Conservation (phyloP, 2,888 invertebrate genomes). For the Dioctria linearis region DNA sequence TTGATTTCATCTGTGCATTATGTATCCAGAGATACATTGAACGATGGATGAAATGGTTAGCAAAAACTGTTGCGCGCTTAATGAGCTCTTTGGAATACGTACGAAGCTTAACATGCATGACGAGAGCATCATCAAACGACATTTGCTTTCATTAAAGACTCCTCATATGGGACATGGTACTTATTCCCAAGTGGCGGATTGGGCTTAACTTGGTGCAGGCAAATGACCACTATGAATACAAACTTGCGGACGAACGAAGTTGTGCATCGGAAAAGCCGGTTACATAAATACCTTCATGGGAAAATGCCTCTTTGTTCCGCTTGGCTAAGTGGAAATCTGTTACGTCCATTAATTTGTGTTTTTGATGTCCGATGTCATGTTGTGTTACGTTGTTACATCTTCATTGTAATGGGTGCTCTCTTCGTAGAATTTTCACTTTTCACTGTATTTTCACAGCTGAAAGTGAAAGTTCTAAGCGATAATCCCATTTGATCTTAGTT, state of each 20-base stretch:
- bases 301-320: conserved; percentile 51
- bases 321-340: conserved; percentile 48
- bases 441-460: neutral
- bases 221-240: conserved; percentile 22
- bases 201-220: neutral
- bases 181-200: neutral
- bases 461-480: conserved; percentile 45
- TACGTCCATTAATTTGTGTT: conserved; percentile 40
- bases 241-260: neutral
- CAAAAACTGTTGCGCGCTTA: conserved; percentile 49
- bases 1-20: conserved; percentile 12
- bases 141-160: conserved; percentile 15
- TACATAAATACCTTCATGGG: conserved; percentile 53
- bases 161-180: neutral
- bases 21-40: neutral
- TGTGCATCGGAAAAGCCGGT: conserved; percentile 47
- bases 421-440: conserved; percentile 37
- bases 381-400: conserved; percentile 41
- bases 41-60: neutral
- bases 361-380: conserved; percentile 28
- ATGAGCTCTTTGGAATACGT: conserved; percentile 32
- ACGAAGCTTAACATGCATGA: conserved; percentile 36
- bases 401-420: conserved; percentile 28
- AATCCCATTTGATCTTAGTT: neutral
- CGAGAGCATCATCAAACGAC: conserved; percentile 49